These are phyloP conservation scores for Stenurella melanura DNA, from an alignment of 2,888 invertebrate species.

Conservation along the genomic window DNA sequence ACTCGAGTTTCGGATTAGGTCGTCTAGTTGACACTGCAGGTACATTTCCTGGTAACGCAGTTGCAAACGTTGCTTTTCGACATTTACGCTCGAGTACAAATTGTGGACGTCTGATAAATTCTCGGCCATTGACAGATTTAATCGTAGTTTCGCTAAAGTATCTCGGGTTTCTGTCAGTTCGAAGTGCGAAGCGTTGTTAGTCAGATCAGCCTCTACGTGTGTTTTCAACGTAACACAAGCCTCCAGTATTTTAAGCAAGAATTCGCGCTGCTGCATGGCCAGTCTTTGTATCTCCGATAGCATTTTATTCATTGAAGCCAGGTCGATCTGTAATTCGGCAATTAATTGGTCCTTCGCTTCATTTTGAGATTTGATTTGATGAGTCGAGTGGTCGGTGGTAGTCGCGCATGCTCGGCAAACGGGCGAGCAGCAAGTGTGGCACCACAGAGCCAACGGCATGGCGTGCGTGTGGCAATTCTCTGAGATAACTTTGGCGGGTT, in stretches of 20 bases:
- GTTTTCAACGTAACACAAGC: conserved; percentile 84
- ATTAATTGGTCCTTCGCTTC: conserved; percentile 70
- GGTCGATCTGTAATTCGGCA: conserved; percentile 81
- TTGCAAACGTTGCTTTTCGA: conserved; percentile 81
- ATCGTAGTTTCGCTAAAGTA: conserved; percentile 78
- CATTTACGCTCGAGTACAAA: conserved; percentile 77
- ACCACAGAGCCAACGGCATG: conserved; percentile 84
- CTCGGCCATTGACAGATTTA: conserved; percentile 78
- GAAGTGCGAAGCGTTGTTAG: conserved; percentile 80
- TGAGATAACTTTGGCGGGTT: conserved; percentile 68
- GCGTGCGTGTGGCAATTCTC: conserved; percentile 84
- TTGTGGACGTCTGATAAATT: conserved; percentile 78
- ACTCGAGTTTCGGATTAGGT: conserved; percentile 80
- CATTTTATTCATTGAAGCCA: conserved; percentile 81
- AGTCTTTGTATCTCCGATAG: conserved; percentile 82
- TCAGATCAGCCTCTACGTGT: conserved; percentile 84
- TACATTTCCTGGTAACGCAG: conserved; percentile 83
- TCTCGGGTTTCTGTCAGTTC: conserved; percentile 82
- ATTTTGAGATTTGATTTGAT: conserved; percentile 81
- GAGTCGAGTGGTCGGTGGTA: conserved; percentile 79
- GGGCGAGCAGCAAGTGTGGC: conserved; percentile 79
- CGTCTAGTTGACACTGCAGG: conserved; percentile 83
- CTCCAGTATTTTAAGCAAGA: conserved; percentile 83
- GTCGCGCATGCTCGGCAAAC: conserved; percentile 82
- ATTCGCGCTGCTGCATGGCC: conserved; percentile 82